These are phyloP conservation scores for Heterodera filipjevi DNA, from an alignment of 2,888 invertebrate species.

Conservation along the genomic window DNA sequence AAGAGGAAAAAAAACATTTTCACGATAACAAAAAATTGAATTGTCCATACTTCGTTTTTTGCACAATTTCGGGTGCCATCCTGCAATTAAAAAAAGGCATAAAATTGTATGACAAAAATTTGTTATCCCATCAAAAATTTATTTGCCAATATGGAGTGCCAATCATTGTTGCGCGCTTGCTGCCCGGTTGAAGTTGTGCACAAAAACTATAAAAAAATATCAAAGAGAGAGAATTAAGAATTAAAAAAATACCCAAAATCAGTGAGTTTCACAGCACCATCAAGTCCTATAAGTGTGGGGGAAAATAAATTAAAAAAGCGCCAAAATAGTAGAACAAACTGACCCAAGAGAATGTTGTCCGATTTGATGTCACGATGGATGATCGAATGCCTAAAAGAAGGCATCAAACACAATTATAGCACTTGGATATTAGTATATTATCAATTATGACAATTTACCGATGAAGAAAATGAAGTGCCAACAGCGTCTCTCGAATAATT, in stretches of 20 bases:
- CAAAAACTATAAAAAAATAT: conserved; percentile 77
- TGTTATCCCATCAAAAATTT: neutral
- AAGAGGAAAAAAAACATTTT: conserved; percentile 71
- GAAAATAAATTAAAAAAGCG: neutral
- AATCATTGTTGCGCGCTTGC: conserved; percentile 55
- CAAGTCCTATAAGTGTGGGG: conserved; percentile 71
- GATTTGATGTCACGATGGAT: conserved; percentile 92
- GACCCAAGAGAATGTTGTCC: conserved; percentile 86
- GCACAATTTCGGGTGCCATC: conserved; percentile 83
- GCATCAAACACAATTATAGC: neutral
- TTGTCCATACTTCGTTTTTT: conserved; percentile 63
- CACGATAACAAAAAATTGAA: conserved; percentile 19
- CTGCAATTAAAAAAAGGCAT: neutral
- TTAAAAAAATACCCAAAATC: conserved; percentile 69
- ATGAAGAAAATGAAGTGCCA: conserved; percentile 87
- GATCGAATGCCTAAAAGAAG: conserved; percentile 72
- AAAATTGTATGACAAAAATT: neutral
- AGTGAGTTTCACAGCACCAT: conserved; percentile 68
- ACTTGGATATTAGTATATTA: neutral
- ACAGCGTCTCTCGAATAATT: conserved; percentile 83
- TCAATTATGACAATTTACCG: conserved; percentile 44
- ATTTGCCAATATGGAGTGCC: conserved; percentile 62
- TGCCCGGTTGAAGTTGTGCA: conserved; percentile 89
- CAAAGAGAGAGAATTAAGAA: too few relatives aligned
- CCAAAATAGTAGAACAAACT: neutral